Evolutionary conservation across 2,113 vertebrate genomes (phyloP).

Genomic region (Epinephelus fuscoguttatus): DNA sequence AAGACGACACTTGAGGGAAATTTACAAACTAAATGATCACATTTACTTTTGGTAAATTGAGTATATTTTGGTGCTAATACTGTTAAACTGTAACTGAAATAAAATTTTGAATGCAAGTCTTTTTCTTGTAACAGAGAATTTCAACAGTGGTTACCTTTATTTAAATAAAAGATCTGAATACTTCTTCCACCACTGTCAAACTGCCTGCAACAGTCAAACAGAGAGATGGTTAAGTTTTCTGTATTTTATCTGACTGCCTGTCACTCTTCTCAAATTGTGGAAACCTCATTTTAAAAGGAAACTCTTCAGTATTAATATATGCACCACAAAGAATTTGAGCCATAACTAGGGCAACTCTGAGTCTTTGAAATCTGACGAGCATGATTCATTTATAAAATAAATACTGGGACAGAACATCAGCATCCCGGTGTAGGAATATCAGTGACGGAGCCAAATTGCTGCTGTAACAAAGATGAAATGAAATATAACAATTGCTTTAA

Average conservation of each 20-base stretch:
- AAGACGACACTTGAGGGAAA: too few relatives aligned
- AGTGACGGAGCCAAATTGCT: conserved; percentile 9
- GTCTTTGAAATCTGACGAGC: conserved; percentile 60
- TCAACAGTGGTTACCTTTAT: too few relatives aligned
- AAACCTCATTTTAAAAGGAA: conserved; percentile 37
- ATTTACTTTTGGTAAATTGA: too few relatives aligned
- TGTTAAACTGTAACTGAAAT: too few relatives aligned
- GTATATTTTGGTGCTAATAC: too few relatives aligned
- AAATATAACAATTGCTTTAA: neutral
- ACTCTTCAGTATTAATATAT: conserved; percentile 42
- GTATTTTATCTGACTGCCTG: neutral
- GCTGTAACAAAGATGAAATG: neutral
- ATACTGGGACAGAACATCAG: conserved; percentile 40
- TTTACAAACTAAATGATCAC: too few relatives aligned
- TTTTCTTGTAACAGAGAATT: too few relatives aligned
- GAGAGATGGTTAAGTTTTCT: neutral
- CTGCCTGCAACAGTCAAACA: too few relatives aligned
- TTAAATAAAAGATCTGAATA: too few relatives aligned
- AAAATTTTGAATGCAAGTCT: too few relatives aligned
- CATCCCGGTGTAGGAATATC: conserved; percentile 37
- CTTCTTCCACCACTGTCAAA: too few relatives aligned
- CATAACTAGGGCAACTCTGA: conserved; percentile 48
- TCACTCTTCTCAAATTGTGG: conserved; percentile 9
- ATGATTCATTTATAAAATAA: conserved; percentile 62
- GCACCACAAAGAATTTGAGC: conserved; percentile 31